Evolutionary conservation across 2,113 vertebrate genomes (phyloP).

Genomic region (Vulpes vulpes): DNA sequence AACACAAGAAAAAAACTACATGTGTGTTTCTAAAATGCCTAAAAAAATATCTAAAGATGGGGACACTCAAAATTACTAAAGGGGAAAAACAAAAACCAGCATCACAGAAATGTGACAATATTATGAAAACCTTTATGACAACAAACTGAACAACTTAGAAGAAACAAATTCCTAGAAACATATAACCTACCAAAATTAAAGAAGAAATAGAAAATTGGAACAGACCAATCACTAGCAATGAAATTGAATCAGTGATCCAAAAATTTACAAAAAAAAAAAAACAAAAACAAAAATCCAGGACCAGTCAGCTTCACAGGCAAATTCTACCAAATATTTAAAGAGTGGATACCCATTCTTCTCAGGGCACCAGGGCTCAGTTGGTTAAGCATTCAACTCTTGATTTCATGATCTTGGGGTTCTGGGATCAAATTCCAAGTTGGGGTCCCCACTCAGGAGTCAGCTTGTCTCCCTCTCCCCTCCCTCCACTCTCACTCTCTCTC

Average conservation of each 20-base stretch:
- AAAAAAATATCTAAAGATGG: background rate
- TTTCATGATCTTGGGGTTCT: background rate
- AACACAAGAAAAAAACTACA: background rate
- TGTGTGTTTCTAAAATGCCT: background rate
- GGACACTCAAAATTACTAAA: background rate
- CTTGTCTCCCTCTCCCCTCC: background rate
- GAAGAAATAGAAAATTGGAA: background rate
- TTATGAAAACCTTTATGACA: background rate
- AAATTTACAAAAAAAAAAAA: background rate
- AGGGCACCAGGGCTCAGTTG: background rate
- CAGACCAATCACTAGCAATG: background rate
- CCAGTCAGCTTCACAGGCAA: background rate
- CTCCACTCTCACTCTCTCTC: background rate
- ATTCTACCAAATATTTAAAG: background rate
- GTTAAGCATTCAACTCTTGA: background rate
- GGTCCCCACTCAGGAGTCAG: background rate
- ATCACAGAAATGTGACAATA: background rate
- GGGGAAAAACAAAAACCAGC: background rate
- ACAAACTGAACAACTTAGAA: background rate
- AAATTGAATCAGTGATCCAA: background rate
- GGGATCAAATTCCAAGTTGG: background rate
- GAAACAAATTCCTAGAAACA: background rate
- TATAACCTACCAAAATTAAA: background rate
- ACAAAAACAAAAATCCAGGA: background rate
- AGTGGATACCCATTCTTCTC: background rate